Conservation (phyloP, 2,113 vertebrate species). For the Nycticryphes semicollaris region DNA sequence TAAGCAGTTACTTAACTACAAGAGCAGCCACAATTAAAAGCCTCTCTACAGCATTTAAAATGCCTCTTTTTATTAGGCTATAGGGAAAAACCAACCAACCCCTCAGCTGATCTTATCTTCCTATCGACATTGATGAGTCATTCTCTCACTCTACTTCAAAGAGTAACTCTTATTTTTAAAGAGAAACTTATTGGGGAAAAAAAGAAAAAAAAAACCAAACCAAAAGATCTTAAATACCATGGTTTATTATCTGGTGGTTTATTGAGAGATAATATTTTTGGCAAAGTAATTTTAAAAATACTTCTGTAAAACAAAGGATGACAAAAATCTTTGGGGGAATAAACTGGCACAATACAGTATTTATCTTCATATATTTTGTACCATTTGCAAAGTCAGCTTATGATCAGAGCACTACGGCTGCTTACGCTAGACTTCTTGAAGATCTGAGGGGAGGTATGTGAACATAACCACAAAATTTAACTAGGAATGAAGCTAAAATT, state of each 20-base stretch:
- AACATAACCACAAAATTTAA: constrained; percentile 37
- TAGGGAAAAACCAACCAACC: neutral
- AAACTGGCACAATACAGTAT: neutral
- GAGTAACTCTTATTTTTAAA: neutral
- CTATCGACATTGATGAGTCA: neutral
- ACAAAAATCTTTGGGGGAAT: neutral
- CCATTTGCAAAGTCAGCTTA: neutral
- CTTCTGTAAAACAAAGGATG: neutral
- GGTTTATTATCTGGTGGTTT: neutral
- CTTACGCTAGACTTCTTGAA: constrained; percentile 3
- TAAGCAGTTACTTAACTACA: neutral
- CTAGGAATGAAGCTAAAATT: constrained; percentile 4
- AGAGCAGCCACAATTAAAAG: neutral
- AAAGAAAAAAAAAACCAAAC: neutral
- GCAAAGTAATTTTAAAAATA: neutral
- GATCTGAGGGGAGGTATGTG: neutral
- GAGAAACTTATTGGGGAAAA: neutral
- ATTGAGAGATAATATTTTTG: neutral
- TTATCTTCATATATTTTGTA: neutral
- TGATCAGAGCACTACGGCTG: constrained; percentile 3
- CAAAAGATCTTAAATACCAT: neutral
- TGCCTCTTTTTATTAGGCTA: constrained; percentile 33
- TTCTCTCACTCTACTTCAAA: neutral
- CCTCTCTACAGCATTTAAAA: constrained; percentile 29
- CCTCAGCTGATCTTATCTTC: neutral